Evolutionary conservation across 1,140 invertebrate species (phyloP).

Genomic region (Dinothrombium tinctorium): DNA sequence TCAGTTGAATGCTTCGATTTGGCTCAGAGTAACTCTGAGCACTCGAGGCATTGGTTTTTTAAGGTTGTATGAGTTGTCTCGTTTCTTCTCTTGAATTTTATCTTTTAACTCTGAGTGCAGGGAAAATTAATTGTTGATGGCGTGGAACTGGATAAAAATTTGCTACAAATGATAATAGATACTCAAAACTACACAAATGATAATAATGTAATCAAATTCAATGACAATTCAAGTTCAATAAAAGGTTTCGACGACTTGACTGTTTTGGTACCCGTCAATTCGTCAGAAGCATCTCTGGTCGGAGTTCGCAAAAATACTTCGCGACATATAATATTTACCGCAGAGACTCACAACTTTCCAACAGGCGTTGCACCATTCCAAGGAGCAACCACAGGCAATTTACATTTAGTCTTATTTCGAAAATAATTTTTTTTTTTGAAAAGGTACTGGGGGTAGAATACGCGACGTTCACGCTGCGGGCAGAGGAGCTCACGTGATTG

Average conservation of each 20-base stretch:
- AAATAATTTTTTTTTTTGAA: constrained; percentile 19
- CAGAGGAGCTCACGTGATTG: constrained; percentile 68
- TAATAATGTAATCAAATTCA: constrained; percentile 94
- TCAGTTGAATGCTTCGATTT: constrained; percentile 94
- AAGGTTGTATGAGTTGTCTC: constrained; percentile 23
- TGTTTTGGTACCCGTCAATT: constrained; percentile 33
- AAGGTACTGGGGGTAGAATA: constrained; percentile 81
- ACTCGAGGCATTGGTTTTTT: constrained; percentile 80
- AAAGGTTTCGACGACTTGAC: constrained; percentile 44
- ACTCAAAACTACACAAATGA: constrained; percentile 52
- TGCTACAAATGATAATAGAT: constrained; percentile 75
- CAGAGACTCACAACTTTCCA: constrained; percentile 97
- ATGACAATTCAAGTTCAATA: constrained; percentile 81
- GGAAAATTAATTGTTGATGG: constrained; percentile 70
- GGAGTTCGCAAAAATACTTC: constrained; percentile 1
- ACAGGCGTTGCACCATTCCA: constrained; percentile 53
- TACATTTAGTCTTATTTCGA: not conserved
- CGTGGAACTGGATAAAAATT: constrained; percentile 41
- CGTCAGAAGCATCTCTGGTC: constrained; percentile 23
- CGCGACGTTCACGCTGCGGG: constrained; percentile 84
- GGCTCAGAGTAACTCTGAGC: constrained; percentile 92
- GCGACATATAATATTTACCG: constrained; percentile 87
- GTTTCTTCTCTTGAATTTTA: not conserved
- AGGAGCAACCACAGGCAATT: constrained; percentile 44
- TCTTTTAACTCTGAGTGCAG: constrained; percentile 20